Evolutionary conservation across 1,140 invertebrate species (phyloP), one percentile per base, ranked within the genome.

Genomic region (Drosophila paulistorum): DNA sequence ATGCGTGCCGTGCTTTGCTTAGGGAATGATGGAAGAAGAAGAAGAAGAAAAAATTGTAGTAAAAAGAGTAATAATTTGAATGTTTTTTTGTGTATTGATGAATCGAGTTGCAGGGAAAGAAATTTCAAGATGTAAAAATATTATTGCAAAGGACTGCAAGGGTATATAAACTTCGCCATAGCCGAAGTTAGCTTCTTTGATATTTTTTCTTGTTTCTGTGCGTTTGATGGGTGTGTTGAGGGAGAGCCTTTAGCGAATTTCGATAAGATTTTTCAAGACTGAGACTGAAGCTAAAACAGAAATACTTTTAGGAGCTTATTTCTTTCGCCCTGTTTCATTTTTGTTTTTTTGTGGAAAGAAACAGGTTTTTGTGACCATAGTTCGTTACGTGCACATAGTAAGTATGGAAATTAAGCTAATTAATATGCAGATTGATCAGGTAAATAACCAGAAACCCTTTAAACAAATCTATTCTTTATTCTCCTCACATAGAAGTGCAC

Each of bases 251-350:
- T 61, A 42, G 51, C 23, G 37, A 67, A 80, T 59, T 67, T 79
- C 74, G 82, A 86, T 85, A 79, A 73, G 79, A 87, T 87, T 86
- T 82, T 60, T 58, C 33, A 39, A 48, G 26, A 54, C 10, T 33
- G 33, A 7, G 14, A 23, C 42, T 64, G 71, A 68, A 65, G 67
- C 45, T 48, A 20, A 20, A 17, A 48, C 17, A 76, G 48, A 80
- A 79, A 82, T 79, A 76, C 54, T 87, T 87, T 87, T 87, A 85
- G 79, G 65, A 87, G 66, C 30, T 71, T 68, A 71, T 69, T 73
- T 73, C 68, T 74, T 77, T 33, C 14, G 30, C 30, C 30, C 30
- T 30, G 30, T 30, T 30, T 30, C 5, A 30, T 30, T 30, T 4
- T 26, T 23, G 30, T 30, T 55, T 30, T 33, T 57, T 7, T n/a